A percentile compares a stretch with the other conserved stretches of the same genome.
Conservation (phyloP, 2,888 invertebrate genomes). For the Parnassius glacialis region DNA sequence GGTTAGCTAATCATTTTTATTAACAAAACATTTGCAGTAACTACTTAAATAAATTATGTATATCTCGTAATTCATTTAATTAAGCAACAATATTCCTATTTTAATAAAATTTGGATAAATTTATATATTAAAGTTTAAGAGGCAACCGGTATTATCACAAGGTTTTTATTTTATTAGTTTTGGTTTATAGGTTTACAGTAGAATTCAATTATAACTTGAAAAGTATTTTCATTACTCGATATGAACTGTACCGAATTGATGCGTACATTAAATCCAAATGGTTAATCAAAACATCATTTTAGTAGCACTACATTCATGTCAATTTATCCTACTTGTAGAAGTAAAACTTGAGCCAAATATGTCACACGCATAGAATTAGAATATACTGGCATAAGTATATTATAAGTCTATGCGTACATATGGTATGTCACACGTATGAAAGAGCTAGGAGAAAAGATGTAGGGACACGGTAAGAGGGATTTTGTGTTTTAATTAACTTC, state of each 20-base stretch:
- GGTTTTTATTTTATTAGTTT: not conserved
- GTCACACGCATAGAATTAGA: no score
- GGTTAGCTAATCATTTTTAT: no score
- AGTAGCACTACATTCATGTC: constrained; percentile 26
- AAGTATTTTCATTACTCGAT: constrained; percentile 7
- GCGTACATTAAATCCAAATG: constrained; percentile 17
- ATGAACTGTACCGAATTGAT: not conserved
- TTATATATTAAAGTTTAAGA: no score
- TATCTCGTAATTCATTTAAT: no score
- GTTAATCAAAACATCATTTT: constrained; percentile 29
- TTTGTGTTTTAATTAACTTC: not conserved
- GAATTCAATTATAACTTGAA: not conserved
- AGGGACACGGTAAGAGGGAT: constrained; percentile 8
- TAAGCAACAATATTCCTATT: no score
- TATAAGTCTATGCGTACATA: no score
- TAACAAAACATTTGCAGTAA: no score
- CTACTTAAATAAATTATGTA: no score
- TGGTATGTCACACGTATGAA: constrained; percentile 12
- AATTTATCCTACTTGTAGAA: constrained; percentile 22
- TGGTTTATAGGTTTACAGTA: not conserved
- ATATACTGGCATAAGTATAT: no score
- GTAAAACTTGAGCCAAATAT: constrained; percentile 15
- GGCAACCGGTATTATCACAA: no score
- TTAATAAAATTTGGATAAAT: no score
- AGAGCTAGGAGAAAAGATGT: constrained; percentile 4